Conservation (phyloP, 2,888 invertebrate species). For the Zygothrica quintamaculata region DNA sequence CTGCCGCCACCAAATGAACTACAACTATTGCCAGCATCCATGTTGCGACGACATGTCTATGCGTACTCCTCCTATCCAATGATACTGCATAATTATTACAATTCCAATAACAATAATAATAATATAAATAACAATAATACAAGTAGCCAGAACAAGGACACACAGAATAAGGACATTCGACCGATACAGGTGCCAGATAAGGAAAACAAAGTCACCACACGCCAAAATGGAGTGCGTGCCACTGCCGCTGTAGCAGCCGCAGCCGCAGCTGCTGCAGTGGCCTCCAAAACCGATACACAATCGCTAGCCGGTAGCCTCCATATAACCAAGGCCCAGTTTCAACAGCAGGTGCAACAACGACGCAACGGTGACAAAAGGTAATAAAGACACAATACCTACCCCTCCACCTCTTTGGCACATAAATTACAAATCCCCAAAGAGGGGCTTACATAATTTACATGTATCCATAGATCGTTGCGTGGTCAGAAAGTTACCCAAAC, state of each 20-base stretch:
- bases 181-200: constrained; percentile 36
- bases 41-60: constrained; percentile 85
- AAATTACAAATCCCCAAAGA: neutral
- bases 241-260: constrained; percentile 70
- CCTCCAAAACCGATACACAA: constrained; percentile 52
- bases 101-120: constrained; percentile 46
- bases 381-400: constrained; percentile 37
- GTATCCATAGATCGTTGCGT: neutral
- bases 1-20: constrained; percentile 89
- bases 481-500: constrained; percentile 3
- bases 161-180: constrained; percentile 41
- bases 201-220: constrained; percentile 54
- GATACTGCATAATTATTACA: constrained; percentile 73
- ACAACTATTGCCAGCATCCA: constrained; percentile 75
- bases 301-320: constrained; percentile 67
- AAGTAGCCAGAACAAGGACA: constrained; percentile 7
- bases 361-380: constrained; percentile 79
- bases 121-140: constrained; percentile 19
- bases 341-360: constrained; percentile 75
- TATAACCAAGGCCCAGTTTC: constrained; percentile 79
- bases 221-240: constrained; percentile 67
- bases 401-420: constrained; percentile 2
- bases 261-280: constrained; percentile 47
- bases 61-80: constrained; percentile 88
- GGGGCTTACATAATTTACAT: neutral